Evolutionary conservation across 2,888 invertebrate genomes (phyloP).

Genomic region (Cantharis rustica): DNA sequence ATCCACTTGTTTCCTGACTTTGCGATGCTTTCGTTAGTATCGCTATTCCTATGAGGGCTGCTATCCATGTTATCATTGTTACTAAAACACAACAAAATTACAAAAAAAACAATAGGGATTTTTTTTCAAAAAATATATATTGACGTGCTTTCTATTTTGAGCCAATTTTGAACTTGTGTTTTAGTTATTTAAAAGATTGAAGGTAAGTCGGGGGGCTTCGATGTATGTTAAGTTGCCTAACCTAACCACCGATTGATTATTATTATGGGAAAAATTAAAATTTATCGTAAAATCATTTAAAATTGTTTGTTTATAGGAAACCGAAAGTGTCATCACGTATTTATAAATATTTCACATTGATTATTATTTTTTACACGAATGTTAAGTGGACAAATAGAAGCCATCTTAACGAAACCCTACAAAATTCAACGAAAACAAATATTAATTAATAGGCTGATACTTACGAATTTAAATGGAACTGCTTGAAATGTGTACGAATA

Average conservation of each 20-base stretch:
- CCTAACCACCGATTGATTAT: not conserved
- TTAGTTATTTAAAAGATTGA: too few species aligned
- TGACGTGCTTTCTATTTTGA: too few species aligned
- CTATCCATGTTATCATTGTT: constrained; percentile 49
- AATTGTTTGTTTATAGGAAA: not conserved
- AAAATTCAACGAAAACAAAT: not conserved
- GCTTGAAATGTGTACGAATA: constrained; percentile 15
- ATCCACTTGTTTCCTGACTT: constrained; percentile 36
- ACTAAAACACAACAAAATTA: constrained; percentile 33
- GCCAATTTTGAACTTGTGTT: too few species aligned
- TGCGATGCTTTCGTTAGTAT: constrained; percentile 31
- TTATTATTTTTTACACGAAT: not conserved
- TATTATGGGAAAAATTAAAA: not conserved
- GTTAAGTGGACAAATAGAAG: not conserved
- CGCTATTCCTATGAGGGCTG: constrained; percentile 34
- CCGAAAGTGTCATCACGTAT: not conserved
- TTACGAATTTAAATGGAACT: constrained; percentile 19
- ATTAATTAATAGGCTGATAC: not conserved
- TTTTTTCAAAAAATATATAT: too few species aligned
- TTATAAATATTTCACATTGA: not conserved
- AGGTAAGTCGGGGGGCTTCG: not conserved
- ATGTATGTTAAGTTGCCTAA: not conserved
- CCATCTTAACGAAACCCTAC: not conserved
- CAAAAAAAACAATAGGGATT: too few species aligned
- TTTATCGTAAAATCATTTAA: not conserved